Percentiles rank a stretch among this genome's conserved stretches.
phyloP scores from a whole-genome alignment of 2,797 vertebrate genomes.

The Atherinosoma microstoma region DNA sequence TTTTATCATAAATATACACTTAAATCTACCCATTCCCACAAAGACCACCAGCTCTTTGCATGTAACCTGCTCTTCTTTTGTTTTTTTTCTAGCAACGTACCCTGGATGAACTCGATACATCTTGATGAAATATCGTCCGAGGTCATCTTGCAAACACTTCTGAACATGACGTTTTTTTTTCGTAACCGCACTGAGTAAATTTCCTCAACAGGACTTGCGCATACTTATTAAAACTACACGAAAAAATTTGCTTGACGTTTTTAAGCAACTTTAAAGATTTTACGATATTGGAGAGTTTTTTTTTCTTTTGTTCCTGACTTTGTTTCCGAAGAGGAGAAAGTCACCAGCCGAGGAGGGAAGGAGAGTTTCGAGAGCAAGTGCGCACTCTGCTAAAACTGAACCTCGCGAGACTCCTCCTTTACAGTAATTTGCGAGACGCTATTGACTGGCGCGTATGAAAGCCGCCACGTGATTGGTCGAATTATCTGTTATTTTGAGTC shows the following conservation, averaged over 20 bases:
- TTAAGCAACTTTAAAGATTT: not conserved
- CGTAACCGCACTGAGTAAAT: constrained; percentile 20
- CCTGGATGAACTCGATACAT: constrained; percentile 78
- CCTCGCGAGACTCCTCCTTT: constrained; percentile 37
- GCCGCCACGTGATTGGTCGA: constrained; percentile 23
- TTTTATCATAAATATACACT: constrained; percentile 26
- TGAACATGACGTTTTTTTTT: constrained; percentile 60
- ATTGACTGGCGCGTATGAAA: constrained; percentile 67
- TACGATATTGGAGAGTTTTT: not conserved
- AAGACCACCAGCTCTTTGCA: not conserved
- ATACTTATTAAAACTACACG: constrained; percentile 31
- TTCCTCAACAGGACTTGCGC: constrained; percentile 49
- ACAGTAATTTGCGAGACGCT: not conserved
- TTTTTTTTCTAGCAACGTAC: constrained; percentile 57
- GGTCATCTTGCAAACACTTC: constrained; percentile 68
- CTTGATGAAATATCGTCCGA: constrained; percentile 73
- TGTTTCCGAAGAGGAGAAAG: constrained; percentile 40
- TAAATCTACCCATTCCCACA: not conserved
- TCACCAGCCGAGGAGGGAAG: constrained; percentile 37
- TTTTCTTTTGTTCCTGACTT: not conserved
- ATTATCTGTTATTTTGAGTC: constrained; percentile 31
- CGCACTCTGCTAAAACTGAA: constrained; percentile 70
- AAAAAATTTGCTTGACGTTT: not conserved
- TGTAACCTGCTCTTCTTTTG: not conserved
- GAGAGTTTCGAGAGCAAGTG: constrained; percentile 59